Evolutionary conservation across 2,113 vertebrate species (phyloP).

Genomic region (Aepyceros melampus): DNA sequence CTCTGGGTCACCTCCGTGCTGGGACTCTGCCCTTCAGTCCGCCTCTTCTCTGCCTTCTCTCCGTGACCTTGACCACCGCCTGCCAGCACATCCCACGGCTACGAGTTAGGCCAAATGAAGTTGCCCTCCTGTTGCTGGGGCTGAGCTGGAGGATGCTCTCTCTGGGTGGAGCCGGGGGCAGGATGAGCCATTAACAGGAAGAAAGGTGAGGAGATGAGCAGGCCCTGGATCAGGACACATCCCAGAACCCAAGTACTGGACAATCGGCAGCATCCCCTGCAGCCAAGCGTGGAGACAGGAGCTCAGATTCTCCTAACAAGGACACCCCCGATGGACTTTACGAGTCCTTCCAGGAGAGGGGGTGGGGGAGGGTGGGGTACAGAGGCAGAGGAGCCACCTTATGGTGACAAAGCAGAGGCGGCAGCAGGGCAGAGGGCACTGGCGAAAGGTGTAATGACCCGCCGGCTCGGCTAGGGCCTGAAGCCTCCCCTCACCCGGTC

Average conservation of each 20-base stretch:
- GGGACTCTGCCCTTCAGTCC: fast-evolving
- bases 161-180: neutral
- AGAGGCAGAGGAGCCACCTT: neutral
- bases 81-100: neutral
- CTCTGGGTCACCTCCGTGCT: neutral
- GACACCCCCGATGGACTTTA: too few relatives aligned
- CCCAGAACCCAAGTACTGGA: neutral
- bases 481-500: fast-evolving
- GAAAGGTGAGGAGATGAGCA: neutral
- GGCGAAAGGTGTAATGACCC: neutral
- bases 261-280: neutral
- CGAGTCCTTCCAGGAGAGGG: neutral
- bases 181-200: neutral
- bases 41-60: neutral
- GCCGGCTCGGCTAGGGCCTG: fast-evolving
- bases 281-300: neutral
- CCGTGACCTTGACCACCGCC: neutral
- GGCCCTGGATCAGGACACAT: neutral
- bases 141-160: too few relatives aligned
- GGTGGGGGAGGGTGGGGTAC: neutral
- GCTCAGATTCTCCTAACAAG: too few relatives aligned
- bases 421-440: neutral
- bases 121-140: neutral
- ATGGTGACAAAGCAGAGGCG: neutral
- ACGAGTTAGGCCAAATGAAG: too few relatives aligned